Base-by-base conservation (phyloP, 2,797 vertebrate genomes). In the Molossus alvarezi region DNA sequence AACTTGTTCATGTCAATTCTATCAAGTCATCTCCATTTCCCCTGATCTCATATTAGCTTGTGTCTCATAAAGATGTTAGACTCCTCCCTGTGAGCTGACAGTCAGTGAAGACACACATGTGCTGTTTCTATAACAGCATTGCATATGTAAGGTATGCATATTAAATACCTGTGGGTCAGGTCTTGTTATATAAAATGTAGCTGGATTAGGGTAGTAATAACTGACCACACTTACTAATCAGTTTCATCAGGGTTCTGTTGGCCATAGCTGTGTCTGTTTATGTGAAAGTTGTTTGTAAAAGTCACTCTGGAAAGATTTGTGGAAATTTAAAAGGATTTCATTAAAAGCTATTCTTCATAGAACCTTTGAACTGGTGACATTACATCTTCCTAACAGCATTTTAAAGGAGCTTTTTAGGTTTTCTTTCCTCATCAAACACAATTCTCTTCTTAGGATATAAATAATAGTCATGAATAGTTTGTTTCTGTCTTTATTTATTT, bases 391-490 rank as follows among this genome's bases (percentile, higher is more conserved):
- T 58, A 37, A 45, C 41, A 73, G 41, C 6, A 58, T 86, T 69
- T 75, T 27, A 93, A 75, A 71, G 83, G 13, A 91, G 77, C 23
- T 21, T 53, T 41, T 72, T 60, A 18, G 23, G n/a, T 81, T 58
- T 80, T 45, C 73, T 80, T n/a, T 57, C 17, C 21, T 85, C 73
- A 79, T 90, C 53, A 82, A 96, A 79, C 7, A 89, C 8, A n/a
- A 27, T 1, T 94, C 33, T 95, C 14, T 76, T 75, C 29, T n/a
- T 45, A 27, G 75, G 71, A 73, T 75, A 87, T 12, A 82, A 64
- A 53, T 51, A 62, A 51, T 37, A 65, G 58, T 37, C 51, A n/a
- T 20, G 13, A n/a, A 77, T 55, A 6, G 1, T 86, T 91, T 75
- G 71, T 57, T 90, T 88, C 41, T 84, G 13, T 85, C 14, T 88